Evolutionary conservation across 2,888 invertebrate genomes (phyloP).

Genomic region (Meiosimyza decipiens): DNA sequence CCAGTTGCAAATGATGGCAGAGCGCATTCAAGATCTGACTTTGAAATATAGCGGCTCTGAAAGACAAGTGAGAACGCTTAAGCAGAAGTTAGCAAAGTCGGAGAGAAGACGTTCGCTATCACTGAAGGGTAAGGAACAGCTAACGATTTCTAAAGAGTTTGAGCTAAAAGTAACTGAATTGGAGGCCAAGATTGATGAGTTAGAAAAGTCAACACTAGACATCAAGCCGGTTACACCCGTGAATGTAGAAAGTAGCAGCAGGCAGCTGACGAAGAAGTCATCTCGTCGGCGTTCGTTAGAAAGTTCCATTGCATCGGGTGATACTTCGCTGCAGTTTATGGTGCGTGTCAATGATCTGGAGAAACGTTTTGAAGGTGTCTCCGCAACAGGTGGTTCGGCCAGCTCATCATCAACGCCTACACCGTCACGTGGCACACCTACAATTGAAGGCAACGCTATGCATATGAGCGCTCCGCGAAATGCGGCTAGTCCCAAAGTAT

Average conservation of each 20-base stretch:
- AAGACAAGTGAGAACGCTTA: slow-evolving; percentile 81
- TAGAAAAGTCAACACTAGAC: slow-evolving; percentile 68
- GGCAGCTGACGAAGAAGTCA: slow-evolving; percentile 42
- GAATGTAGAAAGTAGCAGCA: slow-evolving; percentile 25
- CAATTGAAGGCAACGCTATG: slow-evolving; percentile 46
- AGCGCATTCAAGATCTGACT: slow-evolving; percentile 85
- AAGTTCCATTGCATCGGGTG: slow-evolving; percentile 75
- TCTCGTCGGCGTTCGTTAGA: slow-evolving; percentile 76
- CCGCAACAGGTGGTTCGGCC: slow-evolving; percentile 45
- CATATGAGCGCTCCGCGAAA: slow-evolving; percentile 42
- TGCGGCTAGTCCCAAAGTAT: slow-evolving; percentile 64
- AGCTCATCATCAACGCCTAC: slow-evolving; percentile 59
- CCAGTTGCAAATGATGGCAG: slow-evolving; percentile 83
- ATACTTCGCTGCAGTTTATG: slow-evolving; percentile 82
- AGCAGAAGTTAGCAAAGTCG: slow-evolving; percentile 82
- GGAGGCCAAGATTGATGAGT: slow-evolving; percentile 79
- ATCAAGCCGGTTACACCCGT: slow-evolving; percentile 26
- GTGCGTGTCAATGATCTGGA: slow-evolving; percentile 82
- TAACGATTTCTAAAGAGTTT: slow-evolving; percentile 83
- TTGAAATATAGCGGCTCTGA: slow-evolving; percentile 84
- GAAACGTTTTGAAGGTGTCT: slow-evolving; percentile 77
- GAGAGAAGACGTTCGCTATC: slow-evolving; percentile 86
- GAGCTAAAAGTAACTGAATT: slow-evolving; percentile 86
- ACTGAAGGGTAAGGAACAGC: slow-evolving; percentile 83
- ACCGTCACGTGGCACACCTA: slow-evolving; percentile 47